Conservation (phyloP, 2,113 vertebrate species). For the Prinia subflava region DNA sequence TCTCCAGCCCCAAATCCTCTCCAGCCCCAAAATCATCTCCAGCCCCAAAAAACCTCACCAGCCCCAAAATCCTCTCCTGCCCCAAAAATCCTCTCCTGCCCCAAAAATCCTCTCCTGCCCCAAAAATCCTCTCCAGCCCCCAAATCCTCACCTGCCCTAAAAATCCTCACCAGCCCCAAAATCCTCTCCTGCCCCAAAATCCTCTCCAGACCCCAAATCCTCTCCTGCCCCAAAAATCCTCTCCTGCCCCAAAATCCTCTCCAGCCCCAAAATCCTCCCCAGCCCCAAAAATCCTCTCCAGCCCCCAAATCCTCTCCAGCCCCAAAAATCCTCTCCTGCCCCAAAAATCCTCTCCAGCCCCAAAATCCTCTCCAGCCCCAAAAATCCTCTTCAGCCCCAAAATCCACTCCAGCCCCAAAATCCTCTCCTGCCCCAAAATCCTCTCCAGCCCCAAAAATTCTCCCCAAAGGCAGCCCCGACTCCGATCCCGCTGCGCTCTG, state of each 20-base stretch:
- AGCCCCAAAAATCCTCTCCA: too few species aligned
- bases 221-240: not conserved
- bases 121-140: not conserved
- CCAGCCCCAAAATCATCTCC: not conserved
- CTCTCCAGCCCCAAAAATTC: not conserved
- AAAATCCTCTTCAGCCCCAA: not conserved
- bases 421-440: not conserved
- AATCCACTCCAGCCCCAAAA: not conserved
- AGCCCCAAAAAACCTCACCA: too few species aligned
- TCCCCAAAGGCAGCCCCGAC: rapidly evolving
- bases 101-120: not conserved
- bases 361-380: not conserved
- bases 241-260: not conserved
- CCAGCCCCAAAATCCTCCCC: not conserved
- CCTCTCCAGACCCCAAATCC: not conserved
- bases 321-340: not conserved
- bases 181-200: not conserved
- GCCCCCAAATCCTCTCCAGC: too few species aligned
- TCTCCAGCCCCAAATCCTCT: not conserved
- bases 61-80: not conserved
- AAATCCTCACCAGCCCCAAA: not conserved
- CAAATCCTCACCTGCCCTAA: not conserved
- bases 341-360: not conserved
- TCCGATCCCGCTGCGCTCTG: rapidly evolving
- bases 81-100: not conserved